phyloP scores from a whole-genome alignment of 2,888 invertebrate species.

The Graphium colonna region DNA sequence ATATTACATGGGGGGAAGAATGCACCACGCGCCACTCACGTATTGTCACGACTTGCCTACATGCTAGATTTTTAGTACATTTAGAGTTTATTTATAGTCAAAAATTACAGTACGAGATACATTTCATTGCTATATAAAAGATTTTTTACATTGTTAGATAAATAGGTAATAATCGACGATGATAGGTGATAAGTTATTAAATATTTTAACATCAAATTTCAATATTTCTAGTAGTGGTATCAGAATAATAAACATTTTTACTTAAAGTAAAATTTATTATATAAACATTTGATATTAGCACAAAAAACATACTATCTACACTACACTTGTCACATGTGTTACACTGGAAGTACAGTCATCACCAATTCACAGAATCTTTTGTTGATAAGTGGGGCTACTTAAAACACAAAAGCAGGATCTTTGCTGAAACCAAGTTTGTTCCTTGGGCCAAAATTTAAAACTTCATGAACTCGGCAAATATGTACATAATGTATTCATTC shows the following conservation, averaged over 20 bases:
- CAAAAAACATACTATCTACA: constrained; percentile 52
- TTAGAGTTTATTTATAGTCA: too few relatives aligned
- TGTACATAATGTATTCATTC: background rate
- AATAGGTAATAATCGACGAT: too few relatives aligned
- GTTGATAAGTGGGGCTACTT: background rate
- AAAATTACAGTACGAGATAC: too few relatives aligned
- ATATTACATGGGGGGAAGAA: too few relatives aligned
- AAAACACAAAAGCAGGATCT: background rate
- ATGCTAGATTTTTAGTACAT: too few relatives aligned
- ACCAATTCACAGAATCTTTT: constrained; percentile 21
- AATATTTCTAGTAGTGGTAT: too few relatives aligned
- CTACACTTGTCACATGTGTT: constrained; percentile 63
- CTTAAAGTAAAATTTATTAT: constrained; percentile 56
- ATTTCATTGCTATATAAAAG: too few relatives aligned
- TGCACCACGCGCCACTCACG: too few relatives aligned
- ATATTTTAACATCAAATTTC: too few relatives aligned
- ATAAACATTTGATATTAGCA: constrained; percentile 44
- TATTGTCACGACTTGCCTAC: too few relatives aligned
- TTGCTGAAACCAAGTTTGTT: background rate
- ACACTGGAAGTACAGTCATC: constrained; percentile 49
- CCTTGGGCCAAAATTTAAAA: background rate
- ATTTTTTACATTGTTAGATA: too few relatives aligned
- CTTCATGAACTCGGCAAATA: background rate
- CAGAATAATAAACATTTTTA: constrained; percentile 26
- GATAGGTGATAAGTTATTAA: too few relatives aligned